phyloP scores from a whole-genome alignment of 1,140 invertebrate genomes.

The Nymphalis io region DNA sequence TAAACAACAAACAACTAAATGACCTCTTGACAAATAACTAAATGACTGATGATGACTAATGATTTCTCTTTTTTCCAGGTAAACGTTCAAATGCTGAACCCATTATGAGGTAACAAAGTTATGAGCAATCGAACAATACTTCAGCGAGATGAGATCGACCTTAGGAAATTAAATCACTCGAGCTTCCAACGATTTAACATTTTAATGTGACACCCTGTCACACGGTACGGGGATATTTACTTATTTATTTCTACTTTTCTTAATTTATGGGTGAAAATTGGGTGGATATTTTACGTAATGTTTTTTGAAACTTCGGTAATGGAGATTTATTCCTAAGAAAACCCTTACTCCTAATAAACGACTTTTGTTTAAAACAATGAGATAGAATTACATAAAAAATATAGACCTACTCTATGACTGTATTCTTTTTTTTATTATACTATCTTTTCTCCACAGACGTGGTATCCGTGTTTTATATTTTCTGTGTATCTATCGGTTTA shows the following conservation, averaged over 20 bases:
- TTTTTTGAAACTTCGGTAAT: no score
- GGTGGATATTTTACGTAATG: not conserved
- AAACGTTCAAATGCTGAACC: constrained; percentile 27
- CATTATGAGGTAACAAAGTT: constrained; percentile 30
- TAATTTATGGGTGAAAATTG: not conserved
- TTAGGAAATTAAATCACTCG: constrained; percentile 63
- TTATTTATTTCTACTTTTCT: not conserved
- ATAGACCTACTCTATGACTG: no score
- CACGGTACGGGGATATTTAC: constrained; percentile 37
- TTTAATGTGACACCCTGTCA: constrained; percentile 48
- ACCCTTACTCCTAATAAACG: no score
- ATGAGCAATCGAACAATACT: constrained; percentile 37
- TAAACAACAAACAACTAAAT: no score
- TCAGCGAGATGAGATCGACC: constrained; percentile 38
- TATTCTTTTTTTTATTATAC: no score
- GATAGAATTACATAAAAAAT: no score
- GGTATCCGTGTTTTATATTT: no score
- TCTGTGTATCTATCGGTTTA: no score
- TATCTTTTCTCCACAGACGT: no score
- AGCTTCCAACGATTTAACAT: constrained; percentile 44
- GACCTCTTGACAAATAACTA: constrained; percentile 1
- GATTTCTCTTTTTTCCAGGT: constrained; percentile 22
- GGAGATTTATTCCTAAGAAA: no score
- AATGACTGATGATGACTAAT: no score
- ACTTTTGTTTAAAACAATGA: no score